Evolutionary conservation across 37 sponge, comb jelly and placozoan species (phyloP).

Genomic region (Spongilla lacustris): DNA sequence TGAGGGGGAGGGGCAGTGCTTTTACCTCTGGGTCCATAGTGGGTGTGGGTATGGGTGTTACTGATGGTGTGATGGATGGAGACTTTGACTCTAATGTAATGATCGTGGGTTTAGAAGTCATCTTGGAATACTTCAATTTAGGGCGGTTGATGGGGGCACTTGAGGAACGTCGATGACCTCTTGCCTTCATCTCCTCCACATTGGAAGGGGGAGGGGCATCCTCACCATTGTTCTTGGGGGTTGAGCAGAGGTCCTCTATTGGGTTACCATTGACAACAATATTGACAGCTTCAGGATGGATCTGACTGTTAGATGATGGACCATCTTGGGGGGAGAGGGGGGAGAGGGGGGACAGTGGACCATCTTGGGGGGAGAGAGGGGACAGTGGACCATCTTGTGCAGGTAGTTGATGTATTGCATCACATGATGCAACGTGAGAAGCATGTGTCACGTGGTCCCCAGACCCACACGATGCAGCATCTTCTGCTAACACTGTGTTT

Average conservation of each 20-base stretch:
- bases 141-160: constrained; percentile 50
- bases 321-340: neutral
- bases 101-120: neutral
- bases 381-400: neutral
- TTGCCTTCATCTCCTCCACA: constrained; percentile 40
- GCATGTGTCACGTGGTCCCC: neutral
- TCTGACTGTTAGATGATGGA: neutral
- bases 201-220: neutral
- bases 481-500: neutral
- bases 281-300: neutral
- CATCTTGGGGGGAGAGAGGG: neutral
- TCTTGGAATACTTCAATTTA: neutral
- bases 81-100: neutral
- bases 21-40: neutral
- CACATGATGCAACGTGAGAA: neutral
- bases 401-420: neutral
- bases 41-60: neutral
- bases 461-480: neutral
- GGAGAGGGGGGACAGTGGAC: neutral
- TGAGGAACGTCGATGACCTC: constrained; percentile 56
- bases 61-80: neutral
- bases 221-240: neutral
- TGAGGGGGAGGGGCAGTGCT: neutral
- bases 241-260: neutral
- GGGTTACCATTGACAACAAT: neutral